Base-by-base conservation (phyloP, 2,888 invertebrate species). In the Chirona hameri region DNA sequence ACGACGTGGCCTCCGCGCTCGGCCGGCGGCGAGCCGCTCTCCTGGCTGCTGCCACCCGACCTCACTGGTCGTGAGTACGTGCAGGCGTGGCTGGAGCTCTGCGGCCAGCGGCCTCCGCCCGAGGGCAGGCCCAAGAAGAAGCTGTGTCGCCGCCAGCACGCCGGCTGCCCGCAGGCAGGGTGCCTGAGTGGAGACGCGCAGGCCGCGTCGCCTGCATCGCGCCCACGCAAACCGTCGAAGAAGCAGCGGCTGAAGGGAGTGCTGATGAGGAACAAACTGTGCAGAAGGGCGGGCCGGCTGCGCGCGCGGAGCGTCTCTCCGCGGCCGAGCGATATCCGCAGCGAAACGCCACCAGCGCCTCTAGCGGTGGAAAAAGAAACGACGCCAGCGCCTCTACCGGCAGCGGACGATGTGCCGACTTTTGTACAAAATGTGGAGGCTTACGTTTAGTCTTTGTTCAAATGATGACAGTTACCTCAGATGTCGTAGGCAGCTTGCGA, bases 1-100 rank as follows among this genome's bases (percentile, higher is more conserved):
- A 84, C 84, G 48, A 84, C 84, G 10, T 84, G 84, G 84, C 84
- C 84, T 18, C 84, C 83, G 60, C 83, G 83, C 52, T 83, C 83
- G 7, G 82, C 81, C 9, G 83, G 82, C 14, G 84, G 83, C 65
- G 82, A 82, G 14, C 83, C 80, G 27, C n/a, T 76, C 39, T 76
- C 76, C 21, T n/a, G 83, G n/a, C 83, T 84, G n/a, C 82, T 84
- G 48, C 83, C 83, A 82, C 82, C 82, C 29, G 83, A 84, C 27
- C 82, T 83, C 18, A 83, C 83, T 21, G 83, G 83, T n/a, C 84
- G 83, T n/a, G 84, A 84, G 27, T 84, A 84, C 57, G 84, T 84
- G 60, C 84, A 83, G 21, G 84, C 84, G 3, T 84, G 84, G 84
- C 81, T 84, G 65, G 82, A 83, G 79, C 83, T 84, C 79, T 80